Conservation (phyloP, 2,888 invertebrate species). For the Oligia latruncula region DNA sequence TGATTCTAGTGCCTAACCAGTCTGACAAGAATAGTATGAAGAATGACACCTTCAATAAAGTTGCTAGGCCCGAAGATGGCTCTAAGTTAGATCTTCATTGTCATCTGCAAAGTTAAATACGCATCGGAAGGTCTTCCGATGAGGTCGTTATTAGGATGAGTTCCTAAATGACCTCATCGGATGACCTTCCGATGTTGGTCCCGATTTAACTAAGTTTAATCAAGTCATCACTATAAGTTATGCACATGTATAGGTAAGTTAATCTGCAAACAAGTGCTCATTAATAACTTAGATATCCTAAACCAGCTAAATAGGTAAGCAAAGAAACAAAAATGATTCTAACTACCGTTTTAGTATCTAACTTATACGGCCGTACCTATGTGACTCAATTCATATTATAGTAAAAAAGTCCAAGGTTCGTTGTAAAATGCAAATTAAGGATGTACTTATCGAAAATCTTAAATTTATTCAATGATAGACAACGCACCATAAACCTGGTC, state of each 20-base stretch:
- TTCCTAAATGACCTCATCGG: too few species aligned
- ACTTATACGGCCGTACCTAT: background rate
- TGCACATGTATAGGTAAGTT: background rate
- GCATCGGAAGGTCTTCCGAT: conserved; percentile 30
- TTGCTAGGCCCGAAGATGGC: background rate
- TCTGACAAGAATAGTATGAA: background rate
- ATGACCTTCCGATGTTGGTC: conserved; percentile 7
- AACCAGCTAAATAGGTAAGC: background rate
- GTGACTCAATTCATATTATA: background rate
- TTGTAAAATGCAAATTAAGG: background rate
- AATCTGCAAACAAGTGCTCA: background rate
- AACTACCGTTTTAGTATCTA: background rate
- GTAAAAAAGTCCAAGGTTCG: background rate
- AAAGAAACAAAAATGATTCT: background rate
- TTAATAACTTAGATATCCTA: background rate
- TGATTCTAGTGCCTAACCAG: background rate
- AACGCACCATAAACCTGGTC: background rate
- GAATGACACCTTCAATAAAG: background rate
- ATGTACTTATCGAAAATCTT: background rate
- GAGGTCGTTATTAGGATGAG: conserved; percentile 27
- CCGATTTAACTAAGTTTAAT: background rate
- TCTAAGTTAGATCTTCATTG: background rate
- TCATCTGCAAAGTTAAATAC: conserved; percentile 13
- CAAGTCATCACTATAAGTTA: background rate
- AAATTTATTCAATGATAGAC: background rate